These are phyloP conservation scores for Trachurus trachurus DNA, from an alignment of 2,797 vertebrate genomes.

Conservation along the genomic window DNA sequence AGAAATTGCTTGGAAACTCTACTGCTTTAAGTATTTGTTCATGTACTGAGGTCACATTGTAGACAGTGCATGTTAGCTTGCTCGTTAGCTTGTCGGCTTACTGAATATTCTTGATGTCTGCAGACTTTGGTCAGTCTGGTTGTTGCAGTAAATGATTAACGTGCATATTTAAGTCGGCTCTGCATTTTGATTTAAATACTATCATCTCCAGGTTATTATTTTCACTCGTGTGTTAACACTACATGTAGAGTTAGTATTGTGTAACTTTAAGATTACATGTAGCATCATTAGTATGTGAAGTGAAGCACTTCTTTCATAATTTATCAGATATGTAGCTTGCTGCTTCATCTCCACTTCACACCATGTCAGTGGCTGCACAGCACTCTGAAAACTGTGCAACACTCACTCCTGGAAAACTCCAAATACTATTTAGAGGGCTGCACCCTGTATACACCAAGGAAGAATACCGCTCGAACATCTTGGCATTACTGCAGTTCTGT, in stretches of 20 bases:
- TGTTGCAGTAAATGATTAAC: neutral
- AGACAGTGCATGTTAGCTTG: neutral
- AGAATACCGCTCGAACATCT: neutral
- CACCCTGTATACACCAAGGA: neutral
- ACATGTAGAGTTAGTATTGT: neutral
- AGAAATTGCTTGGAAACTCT: neutral
- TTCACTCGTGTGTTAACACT: too few relatives aligned
- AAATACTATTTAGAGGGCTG: neutral
- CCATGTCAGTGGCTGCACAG: neutral
- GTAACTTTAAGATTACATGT: neutral
- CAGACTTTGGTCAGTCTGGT: neutral
- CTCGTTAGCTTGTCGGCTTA: neutral
- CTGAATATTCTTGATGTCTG: neutral
- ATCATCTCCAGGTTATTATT: neutral
- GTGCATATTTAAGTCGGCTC: too few relatives aligned
- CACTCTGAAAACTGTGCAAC: neutral
- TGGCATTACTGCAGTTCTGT: neutral
- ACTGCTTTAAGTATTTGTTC: too few relatives aligned
- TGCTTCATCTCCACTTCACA: neutral
- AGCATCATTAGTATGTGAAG: neutral
- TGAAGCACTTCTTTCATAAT: neutral
- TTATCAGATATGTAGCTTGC: neutral
- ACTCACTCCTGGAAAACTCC: neutral
- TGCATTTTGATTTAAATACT: neutral
- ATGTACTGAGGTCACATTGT: too few relatives aligned